A percentile compares a stretch with the other conserved stretches of the same genome.
These are phyloP conservation scores for Actinopyga echinites DNA, from an alignment of 53 echinoderm and acorn worm genomes.

Conservation along the genomic window DNA sequence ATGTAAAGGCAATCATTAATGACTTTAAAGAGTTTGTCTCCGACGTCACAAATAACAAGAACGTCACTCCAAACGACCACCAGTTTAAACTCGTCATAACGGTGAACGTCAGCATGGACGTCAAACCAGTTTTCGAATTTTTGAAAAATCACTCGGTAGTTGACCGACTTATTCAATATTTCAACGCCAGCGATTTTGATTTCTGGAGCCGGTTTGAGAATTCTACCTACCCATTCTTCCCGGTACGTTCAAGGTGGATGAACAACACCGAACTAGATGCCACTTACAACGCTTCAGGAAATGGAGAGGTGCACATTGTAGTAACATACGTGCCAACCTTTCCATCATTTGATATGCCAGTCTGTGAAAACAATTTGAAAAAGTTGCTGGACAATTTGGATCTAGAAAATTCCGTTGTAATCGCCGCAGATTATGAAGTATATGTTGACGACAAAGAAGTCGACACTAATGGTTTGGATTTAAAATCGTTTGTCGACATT, in stretches of 20 bases:
- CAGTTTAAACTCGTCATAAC: conserved; percentile 17
- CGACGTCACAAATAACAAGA: background rate
- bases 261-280: conserved; percentile 14
- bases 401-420: background rate
- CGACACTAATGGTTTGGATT: conserved; percentile 7
- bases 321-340: background rate
- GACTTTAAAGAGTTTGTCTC: conserved; percentile 31
- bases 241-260: background rate
- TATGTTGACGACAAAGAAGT: conserved; percentile 30
- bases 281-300: conserved; percentile 8
- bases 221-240: conserved; percentile 1
- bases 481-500: background rate
- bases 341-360: background rate
- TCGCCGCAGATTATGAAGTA: conserved; percentile 21
- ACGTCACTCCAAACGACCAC: background rate
- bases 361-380: background rate
- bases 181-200: background rate
- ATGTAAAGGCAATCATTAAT: background rate
- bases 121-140: conserved; percentile 2
- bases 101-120: conserved; percentile 26
- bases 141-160: conserved; percentile 22
- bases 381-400: conserved; percentile 7
- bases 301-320: conserved; percentile 6
- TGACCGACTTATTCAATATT: background rate
- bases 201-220: background rate